Percentiles rank a stretch among this genome's conserved stretches.
Evolutionary conservation across 2,113 vertebrate species (phyloP).

Genomic region (Brachypteracias leptosomus): DNA sequence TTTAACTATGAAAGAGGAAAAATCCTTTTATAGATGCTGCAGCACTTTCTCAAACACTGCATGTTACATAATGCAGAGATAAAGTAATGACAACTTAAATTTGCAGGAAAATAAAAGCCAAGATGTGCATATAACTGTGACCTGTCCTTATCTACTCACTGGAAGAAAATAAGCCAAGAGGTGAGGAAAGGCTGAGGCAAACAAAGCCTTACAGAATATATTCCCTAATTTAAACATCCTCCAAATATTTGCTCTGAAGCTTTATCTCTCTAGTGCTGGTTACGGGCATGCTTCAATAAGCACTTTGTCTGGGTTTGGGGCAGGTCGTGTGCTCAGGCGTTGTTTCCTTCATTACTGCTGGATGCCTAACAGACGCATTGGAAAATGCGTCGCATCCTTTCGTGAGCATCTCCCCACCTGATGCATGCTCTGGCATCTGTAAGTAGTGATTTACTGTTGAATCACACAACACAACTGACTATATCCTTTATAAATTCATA

Average conservation of each 20-base stretch:
- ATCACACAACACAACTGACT: conserved; percentile 1
- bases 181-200: background rate
- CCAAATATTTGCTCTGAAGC: background rate
- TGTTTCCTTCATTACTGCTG: background rate
- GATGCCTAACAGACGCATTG: background rate
- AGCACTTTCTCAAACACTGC: background rate
- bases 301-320: background rate
- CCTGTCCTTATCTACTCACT: background rate
- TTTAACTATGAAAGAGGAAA: background rate
- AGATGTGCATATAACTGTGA: background rate
- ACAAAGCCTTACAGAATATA: background rate
- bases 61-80: background rate
- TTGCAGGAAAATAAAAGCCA: background rate
- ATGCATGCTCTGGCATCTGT: background rate
- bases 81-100: background rate
- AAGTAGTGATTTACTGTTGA: conserved; percentile 32
- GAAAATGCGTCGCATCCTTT: background rate
- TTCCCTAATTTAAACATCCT: background rate
- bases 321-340: background rate
- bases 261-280: background rate
- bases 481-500: conserved; percentile 49
- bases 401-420: background rate
- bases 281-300: background rate
- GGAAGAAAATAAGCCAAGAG: background rate
- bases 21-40: background rate